Conservation (phyloP, 1,140 invertebrate species). For the Daktulosphaira vitifoliae region DNA sequence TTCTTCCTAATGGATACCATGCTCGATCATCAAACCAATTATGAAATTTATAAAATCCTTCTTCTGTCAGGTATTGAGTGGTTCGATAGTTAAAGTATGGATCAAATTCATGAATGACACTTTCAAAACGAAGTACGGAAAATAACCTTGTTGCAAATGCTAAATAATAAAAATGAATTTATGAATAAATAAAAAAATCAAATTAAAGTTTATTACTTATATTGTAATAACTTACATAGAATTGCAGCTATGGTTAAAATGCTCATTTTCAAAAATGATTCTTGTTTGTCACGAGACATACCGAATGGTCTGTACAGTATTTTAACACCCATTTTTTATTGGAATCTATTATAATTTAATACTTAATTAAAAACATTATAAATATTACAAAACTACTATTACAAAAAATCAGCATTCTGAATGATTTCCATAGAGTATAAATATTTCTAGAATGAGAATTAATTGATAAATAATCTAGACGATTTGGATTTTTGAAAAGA, state of each 20-base stretch:
- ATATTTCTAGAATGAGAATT: background rate
- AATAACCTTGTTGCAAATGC: slow-evolving; percentile 92
- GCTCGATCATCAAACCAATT: slow-evolving; percentile 99
- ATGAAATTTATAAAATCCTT: slow-evolving; percentile 96
- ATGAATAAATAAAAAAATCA: slow-evolving; percentile 26
- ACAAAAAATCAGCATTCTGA: too few relatives aligned
- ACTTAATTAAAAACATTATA: background rate
- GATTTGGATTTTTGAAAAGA: too few relatives aligned
- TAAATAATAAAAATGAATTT: slow-evolving; percentile 48
- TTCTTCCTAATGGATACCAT: slow-evolving; percentile 95
- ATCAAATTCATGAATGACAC: slow-evolving; percentile 98
- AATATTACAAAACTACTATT: background rate
- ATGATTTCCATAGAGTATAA: too few relatives aligned
- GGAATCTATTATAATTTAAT: slow-evolving; percentile 10
- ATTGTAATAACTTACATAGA: slow-evolving; percentile 65
- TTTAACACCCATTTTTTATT: background rate
- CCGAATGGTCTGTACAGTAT: slow-evolving; percentile 4
- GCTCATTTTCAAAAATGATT: slow-evolving; percentile 84
- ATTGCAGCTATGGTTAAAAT: slow-evolving; percentile 85
- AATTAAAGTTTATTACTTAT: slow-evolving; percentile 16
- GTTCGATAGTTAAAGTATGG: slow-evolving; percentile 98
- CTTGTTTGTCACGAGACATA: slow-evolving; percentile 68
- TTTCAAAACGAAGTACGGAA: slow-evolving; percentile 94
- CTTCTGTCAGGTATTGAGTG: slow-evolving; percentile 85
- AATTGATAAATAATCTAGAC: background rate